Conservation (phyloP, 2,797 vertebrate species). For the Lacerta agilis region DNA sequence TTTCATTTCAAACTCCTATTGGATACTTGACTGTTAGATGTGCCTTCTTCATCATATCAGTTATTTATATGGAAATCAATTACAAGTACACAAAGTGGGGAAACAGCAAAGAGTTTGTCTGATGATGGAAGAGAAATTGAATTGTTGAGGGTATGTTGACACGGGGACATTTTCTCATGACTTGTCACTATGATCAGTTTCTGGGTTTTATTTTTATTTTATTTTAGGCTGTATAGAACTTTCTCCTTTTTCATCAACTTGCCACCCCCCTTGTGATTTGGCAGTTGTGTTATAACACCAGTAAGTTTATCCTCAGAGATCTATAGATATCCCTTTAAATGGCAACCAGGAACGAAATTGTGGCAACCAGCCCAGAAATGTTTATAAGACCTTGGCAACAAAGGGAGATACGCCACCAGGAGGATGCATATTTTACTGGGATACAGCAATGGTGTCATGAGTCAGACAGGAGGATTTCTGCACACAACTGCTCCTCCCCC, state of each 20-base stretch:
- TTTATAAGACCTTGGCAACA: not conserved
- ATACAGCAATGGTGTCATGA: not conserved
- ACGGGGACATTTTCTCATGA: not conserved
- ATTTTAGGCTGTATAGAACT: not conserved
- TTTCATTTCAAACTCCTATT: slow-evolving; percentile 66
- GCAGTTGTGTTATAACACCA: not conserved
- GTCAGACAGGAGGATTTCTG: no score
- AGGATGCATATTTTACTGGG: not conserved
- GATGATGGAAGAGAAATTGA: slow-evolving; percentile 52
- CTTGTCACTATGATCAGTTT: not conserved
- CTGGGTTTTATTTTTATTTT: not conserved
- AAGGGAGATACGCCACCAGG: not conserved
- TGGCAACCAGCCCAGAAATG: not conserved
- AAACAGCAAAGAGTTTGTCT: slow-evolving; percentile 34
- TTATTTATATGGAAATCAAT: slow-evolving; percentile 64
- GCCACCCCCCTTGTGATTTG: not conserved
- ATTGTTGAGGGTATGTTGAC: slow-evolving; percentile 26
- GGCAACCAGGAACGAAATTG: not conserved
- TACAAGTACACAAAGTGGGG: slow-evolving; percentile 28
- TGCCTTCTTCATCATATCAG: slow-evolving; percentile 56
- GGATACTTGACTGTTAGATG: slow-evolving; percentile 45
- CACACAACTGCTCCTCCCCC: not conserved
- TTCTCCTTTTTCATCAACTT: not conserved
- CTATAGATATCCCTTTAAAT: no score
- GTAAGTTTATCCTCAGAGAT: not conserved